Evolutionary conservation across 2,797 vertebrate genomes (phyloP), one percentile per base, ranked within the genome.

Genomic region (Amazona finschi): DNA sequence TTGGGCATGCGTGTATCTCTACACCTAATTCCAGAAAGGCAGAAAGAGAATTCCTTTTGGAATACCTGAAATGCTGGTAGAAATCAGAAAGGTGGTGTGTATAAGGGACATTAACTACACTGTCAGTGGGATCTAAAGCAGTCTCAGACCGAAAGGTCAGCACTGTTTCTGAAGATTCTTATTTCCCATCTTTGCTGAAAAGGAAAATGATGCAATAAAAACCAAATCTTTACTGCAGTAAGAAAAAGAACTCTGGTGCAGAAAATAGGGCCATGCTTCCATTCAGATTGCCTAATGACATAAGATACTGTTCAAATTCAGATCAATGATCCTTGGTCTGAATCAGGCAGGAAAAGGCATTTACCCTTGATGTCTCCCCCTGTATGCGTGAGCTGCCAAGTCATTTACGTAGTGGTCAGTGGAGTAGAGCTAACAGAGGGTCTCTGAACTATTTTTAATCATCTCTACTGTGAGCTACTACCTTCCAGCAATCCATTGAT

Each of bases 221-320:
- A 79, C 33, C 4, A 18, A 31, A 64, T 87, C 70, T 78, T 70
- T 73, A 18, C 31, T n/a, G 6, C 22, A 76, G 16, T 46, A 84
- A 84, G 80, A 85, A 69, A 79, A 94, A 66, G 44, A 86, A 46
- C 22, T 89, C 75, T 90, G 39, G 36, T 0, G 4, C 84, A 90
- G 43, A 70, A 90, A 78, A 86, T 16, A 62, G 38, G 53, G 36
- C 55, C 6, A 2, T 58, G n/a, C 18, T 89, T 79, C 28, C 28
- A 67, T 82, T 91, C 66, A 86, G 38, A 61, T 38, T 83, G 57
- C 65, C 41, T 92, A 94, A 87, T 83, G 75, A 25, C 31, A 39
- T 57, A 65, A 91, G 76, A 72, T 55, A 92, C 93, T 70, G 64
- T 52, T 73, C 55, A 76, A 90, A 89, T 90, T 73, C 84, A 89